Evolutionary conservation across 53 echinoderm and acorn worm species (phyloP), one percentile per base, ranked within the genome.

Genomic region (Antedon mediterranea): DNA sequence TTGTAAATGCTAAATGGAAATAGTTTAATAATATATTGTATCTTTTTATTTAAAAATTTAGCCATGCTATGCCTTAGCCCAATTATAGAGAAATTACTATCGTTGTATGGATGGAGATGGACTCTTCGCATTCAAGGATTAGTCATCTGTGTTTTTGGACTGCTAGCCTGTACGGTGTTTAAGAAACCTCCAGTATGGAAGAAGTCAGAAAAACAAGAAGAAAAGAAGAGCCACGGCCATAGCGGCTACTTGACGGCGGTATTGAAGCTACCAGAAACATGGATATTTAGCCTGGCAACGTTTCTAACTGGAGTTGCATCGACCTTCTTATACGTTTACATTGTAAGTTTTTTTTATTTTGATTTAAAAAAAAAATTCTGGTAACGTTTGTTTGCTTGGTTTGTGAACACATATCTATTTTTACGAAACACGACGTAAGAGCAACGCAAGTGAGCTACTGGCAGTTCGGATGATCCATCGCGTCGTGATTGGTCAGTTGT

Each of bases 111-210:
- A 6, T 57, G 57, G 57, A 13, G 57, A 23, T 57, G 57, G 57
- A 57, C 57, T 3, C 20, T 57, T 11, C 7, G 57, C 2, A 57
- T 57, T 18, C 57, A 57, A 26, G 57, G 57, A 15, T 18, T 23
- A 1, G 57, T 57, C 23, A 57, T 57, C 9, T 57, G 57, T 18
- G 11, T 57, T 18, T 8, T 57, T 57, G 57, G 57, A 8, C 57
- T 57, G 23, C 57, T 57, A 57, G 57, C 57, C 7, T 57, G 57
- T 23, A 57, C 23, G 3, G 57, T 57, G 9, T 23, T 57, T 3
- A 57, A 57, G 57, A 57, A 57, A 57, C 57, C 57, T 57, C 57
- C 57, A 57, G 57, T 57, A 57, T 57, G 57, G 57, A 57, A 57
- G 20, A 57, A 8, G 23, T 57, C 57, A 14, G 57, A 57, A 26